Evolutionary conservation across 2,113 vertebrate genomes (phyloP).

Genomic region (Rutilus rutilus): DNA sequence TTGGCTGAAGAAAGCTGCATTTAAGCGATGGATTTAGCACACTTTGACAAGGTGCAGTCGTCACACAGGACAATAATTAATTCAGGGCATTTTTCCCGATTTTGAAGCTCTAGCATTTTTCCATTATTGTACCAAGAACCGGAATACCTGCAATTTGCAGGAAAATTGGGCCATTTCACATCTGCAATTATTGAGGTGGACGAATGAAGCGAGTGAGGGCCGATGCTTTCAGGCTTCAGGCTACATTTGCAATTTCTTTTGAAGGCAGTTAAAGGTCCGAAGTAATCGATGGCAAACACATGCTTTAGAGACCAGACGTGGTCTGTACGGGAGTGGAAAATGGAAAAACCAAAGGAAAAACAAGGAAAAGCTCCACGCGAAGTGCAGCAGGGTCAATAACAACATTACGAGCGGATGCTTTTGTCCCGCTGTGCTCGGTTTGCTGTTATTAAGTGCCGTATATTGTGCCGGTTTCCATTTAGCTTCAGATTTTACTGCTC

Average conservation of each 20-base stretch:
- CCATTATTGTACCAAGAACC: constrained; percentile 54
- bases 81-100: background rate
- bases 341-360: background rate
- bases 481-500: constrained; percentile 30
- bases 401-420: constrained; percentile 15
- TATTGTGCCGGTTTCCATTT: constrained; percentile 39
- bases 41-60: constrained; percentile 29
- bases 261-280: constrained; percentile 56
- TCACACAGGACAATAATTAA: constrained; percentile 37
- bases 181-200: constrained; percentile 64
- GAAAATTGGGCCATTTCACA: constrained; percentile 63
- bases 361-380: background rate
- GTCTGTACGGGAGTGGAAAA: background rate
- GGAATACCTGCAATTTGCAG: constrained; percentile 59
- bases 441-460: constrained; percentile 42
- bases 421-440: constrained; percentile 17
- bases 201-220: background rate
- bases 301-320: background rate
- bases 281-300: background rate
- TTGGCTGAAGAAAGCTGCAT: constrained; percentile 37
- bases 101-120: constrained; percentile 27
- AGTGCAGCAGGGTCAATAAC: background rate
- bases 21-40: constrained; percentile 53
- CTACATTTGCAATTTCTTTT: constrained; percentile 46
- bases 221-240: background rate